Conservation (phyloP, 2,888 invertebrate species). For the Napeogenes inachia region DNA sequence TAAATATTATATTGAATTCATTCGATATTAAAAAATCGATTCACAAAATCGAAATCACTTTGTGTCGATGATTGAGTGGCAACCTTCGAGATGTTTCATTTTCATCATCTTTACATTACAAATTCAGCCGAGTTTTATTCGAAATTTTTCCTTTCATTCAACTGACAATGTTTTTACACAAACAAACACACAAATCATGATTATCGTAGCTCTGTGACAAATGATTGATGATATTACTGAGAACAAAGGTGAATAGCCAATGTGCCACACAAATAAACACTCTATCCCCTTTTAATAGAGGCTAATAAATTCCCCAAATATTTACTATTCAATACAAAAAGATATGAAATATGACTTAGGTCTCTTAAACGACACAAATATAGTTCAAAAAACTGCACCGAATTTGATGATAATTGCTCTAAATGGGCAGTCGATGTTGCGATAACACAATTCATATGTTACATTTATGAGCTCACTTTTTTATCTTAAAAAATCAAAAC, state of each 20-base stretch:
- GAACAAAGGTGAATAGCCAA: conserved; percentile 29
- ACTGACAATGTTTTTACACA: conserved; percentile 38
- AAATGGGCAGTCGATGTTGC: conserved; percentile 27
- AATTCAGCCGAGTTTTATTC: conserved; percentile 24
- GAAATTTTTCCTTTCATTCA: conserved; percentile 29
- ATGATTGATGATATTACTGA: conserved; percentile 42
- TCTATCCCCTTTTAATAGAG: conserved; percentile 17
- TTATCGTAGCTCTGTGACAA: conserved; percentile 41
- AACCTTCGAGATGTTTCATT: conserved; percentile 20
- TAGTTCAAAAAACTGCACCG: conserved; percentile 25
- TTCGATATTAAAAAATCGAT: background rate
- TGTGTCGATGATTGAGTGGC: conserved; percentile 23
- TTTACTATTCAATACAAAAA: conserved; percentile 26
- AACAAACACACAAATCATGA: conserved; percentile 44
- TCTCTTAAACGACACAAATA: conserved; percentile 31
- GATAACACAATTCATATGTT: conserved; percentile 28
- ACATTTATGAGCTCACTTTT: conserved; percentile 10
- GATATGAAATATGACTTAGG: conserved; percentile 31
- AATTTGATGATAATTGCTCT: conserved; percentile 31
- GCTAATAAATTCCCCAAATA: conserved; percentile 8
- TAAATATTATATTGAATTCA: background rate
- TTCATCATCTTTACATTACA: conserved; percentile 24
- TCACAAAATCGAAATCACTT: background rate
- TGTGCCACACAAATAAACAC: conserved; percentile 18
- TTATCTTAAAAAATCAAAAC: conserved; percentile 1